These are phyloP conservation scores for Columba livia DNA, from an alignment of 2,113 vertebrate genomes.

Conservation along the genomic window DNA sequence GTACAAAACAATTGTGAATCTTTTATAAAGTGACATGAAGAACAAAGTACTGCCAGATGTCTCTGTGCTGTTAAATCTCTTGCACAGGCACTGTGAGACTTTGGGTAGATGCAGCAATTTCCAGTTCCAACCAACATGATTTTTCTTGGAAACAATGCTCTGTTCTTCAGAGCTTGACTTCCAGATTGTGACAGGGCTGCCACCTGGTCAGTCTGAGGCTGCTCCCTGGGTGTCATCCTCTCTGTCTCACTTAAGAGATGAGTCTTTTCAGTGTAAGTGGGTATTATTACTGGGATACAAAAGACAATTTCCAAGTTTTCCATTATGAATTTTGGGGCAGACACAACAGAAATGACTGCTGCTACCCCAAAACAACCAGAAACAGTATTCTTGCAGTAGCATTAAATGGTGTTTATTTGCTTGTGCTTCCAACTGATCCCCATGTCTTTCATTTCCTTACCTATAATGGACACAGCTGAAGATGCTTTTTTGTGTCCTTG, in stretches of 20 bases:
- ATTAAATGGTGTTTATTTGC: not conserved
- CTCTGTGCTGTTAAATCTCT: not conserved
- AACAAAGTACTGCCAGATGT: not conserved
- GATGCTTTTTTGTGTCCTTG: not conserved
- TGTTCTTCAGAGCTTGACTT: not conserved
- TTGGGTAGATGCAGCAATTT: not conserved
- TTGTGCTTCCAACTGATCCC: not conserved
- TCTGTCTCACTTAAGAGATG: not conserved
- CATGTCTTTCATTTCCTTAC: not conserved
- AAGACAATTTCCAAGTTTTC: not conserved
- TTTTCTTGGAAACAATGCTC: not conserved
- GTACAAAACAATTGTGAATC: not conserved
- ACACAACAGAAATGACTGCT: not conserved
- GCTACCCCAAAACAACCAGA: not conserved
- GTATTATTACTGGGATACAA: not conserved
- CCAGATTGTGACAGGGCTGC: not conserved
- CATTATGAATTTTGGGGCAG: not conserved
- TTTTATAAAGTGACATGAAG: not conserved
- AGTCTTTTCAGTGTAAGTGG: not conserved
- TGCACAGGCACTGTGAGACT: not conserved
- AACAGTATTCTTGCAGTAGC: not conserved
- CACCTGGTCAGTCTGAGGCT: not conserved
- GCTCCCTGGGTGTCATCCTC: not conserved
- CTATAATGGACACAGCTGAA: not conserved
- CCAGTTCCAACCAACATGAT: not conserved